Evolutionary conservation across 2,113 vertebrate genomes (phyloP).

Genomic region (Thamnaconus septentrionalis): DNA sequence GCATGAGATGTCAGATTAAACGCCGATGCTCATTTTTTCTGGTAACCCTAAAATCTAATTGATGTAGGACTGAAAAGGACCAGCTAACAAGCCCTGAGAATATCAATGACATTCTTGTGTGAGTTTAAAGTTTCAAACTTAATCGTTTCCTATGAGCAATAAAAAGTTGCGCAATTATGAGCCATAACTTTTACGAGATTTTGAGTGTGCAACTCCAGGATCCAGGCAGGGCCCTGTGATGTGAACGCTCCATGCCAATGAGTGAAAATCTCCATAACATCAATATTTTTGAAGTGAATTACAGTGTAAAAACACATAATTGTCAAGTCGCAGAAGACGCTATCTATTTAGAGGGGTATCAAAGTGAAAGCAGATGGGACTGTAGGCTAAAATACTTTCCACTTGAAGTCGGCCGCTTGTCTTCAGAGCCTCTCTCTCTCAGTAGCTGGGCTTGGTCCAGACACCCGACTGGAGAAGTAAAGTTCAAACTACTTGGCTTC

Average conservation of each 20-base stretch:
- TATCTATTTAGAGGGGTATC: constrained; percentile 61
- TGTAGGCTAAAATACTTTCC: constrained; percentile 69
- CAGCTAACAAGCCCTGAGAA: constrained; percentile 10
- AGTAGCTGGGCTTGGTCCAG: constrained; percentile 62
- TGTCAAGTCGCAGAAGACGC: constrained; percentile 37
- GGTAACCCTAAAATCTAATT: not conserved
- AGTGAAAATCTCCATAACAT: constrained; percentile 52
- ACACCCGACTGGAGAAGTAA: constrained; percentile 43
- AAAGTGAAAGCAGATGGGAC: constrained; percentile 76
- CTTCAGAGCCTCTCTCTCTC: constrained; percentile 54
- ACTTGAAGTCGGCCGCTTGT: constrained; percentile 60
- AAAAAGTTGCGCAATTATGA: constrained; percentile 57
- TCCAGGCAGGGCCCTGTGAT: constrained; percentile 3
- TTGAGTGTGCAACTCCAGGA: constrained; percentile 32
- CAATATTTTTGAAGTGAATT: constrained; percentile 56
- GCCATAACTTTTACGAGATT: constrained; percentile 56
- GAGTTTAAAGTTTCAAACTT: constrained; percentile 40
- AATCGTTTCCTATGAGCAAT: constrained; percentile 51
- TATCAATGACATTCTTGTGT: constrained; percentile 48
- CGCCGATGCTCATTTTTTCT: not conserved
- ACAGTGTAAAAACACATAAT: constrained; percentile 56
- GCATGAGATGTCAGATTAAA: not conserved
- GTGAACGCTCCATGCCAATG: constrained; percentile 32
- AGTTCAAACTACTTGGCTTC: constrained; percentile 59
- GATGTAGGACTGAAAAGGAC: not conserved